Conservation (phyloP, 2,797 vertebrate species). For the Lateolabrax maculatus region DNA sequence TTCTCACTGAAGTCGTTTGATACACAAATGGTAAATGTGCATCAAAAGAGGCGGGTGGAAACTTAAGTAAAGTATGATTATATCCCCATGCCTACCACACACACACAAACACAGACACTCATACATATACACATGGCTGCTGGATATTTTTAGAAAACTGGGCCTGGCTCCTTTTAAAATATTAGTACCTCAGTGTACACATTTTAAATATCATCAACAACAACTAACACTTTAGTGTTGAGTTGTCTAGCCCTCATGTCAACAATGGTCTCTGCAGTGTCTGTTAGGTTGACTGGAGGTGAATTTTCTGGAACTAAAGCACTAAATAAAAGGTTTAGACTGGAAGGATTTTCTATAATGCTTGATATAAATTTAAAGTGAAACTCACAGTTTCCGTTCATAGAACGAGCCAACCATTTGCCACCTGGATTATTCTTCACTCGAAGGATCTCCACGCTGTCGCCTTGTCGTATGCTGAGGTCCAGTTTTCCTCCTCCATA, state of each 20-base stretch:
- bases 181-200: not conserved
- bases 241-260: not conserved
- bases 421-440: slow-evolving; percentile 84
- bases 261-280: not conserved
- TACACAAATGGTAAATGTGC: not conserved
- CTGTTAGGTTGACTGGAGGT: not conserved
- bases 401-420: slow-evolving; percentile 84
- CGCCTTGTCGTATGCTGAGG: slow-evolving; percentile 79
- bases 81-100: not conserved
- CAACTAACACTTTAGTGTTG: not conserved
- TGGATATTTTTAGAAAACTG: not conserved
- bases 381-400: slow-evolving; percentile 82
- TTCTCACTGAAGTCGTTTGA: not conserved
- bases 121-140: not conserved
- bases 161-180: not conserved
- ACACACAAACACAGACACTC: not conserved
- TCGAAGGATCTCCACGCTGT: slow-evolving; percentile 84
- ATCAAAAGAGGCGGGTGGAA: not conserved
- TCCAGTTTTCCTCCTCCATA: slow-evolving; percentile 81
- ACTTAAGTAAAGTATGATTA: not conserved
- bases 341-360: not conserved
- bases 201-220: not conserved
- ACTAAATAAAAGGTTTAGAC: not conserved
- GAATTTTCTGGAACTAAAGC: not conserved
- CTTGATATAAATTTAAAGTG: not conserved